A percentile compares a stretch with the other conserved stretches of the same genome.
Evolutionary conservation across 2,113 vertebrate species (phyloP).

Genomic region (Cebidichthys violaceus): DNA sequence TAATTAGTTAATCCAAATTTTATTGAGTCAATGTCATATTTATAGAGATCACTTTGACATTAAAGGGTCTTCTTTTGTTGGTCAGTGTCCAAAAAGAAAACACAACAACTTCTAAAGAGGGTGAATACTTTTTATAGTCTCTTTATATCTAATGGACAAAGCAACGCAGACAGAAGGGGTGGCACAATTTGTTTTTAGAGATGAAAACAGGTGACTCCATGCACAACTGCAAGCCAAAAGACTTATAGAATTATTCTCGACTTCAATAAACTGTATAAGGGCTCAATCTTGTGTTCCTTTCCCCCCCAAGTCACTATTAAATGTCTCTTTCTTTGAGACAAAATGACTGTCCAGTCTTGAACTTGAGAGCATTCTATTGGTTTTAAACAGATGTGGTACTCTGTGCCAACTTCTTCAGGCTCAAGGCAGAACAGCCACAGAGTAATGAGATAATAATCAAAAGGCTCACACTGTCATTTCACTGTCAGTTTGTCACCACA

Average conservation of each 20-base stretch:
- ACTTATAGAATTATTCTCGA: conserved; percentile 8
- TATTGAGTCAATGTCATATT: not conserved
- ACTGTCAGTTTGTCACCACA: conserved; percentile 50
- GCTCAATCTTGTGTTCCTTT: conserved; percentile 12
- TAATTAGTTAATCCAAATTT: not conserved
- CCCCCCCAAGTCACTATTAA: not conserved
- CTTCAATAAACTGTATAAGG: not conserved
- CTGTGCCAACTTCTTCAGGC: conserved; percentile 48
- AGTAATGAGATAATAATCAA: conserved; percentile 63
- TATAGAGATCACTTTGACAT: not conserved
- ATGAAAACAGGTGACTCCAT: not conserved
- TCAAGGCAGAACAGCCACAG: conserved; percentile 43
- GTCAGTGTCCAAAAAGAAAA: not conserved
- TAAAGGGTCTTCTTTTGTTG: not conserved
- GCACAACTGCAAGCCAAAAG: not conserved
- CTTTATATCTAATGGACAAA: conserved; percentile 5
- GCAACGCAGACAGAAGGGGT: not conserved
- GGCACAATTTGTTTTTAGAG: not conserved
- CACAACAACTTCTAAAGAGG: not conserved
- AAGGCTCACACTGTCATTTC: conserved; percentile 59
- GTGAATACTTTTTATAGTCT: not conserved
- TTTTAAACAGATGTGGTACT: conserved; percentile 65
- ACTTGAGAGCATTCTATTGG: conserved; percentile 59
- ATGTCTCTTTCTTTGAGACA: conserved; percentile 37
- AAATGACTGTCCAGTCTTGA: conserved; percentile 44